A percentile compares a stretch with the other conserved stretches of the same genome.
Evolutionary conservation across 2,888 invertebrate species (phyloP).

Genomic region (Fragum fragum): DNA sequence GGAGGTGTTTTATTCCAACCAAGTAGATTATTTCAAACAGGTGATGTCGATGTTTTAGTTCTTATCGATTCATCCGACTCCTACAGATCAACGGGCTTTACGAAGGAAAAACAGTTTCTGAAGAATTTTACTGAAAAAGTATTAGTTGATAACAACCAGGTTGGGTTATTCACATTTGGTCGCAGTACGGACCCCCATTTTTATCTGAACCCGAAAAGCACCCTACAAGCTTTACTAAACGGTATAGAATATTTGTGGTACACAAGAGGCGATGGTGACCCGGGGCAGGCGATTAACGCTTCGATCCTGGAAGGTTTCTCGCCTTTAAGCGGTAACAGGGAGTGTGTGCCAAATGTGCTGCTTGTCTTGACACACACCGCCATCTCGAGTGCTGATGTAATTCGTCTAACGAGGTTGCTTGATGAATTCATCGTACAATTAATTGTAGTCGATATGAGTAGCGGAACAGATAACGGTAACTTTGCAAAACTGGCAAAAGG

Average conservation of each 20-base stretch:
- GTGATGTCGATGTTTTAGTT: slow-evolving; percentile 29
- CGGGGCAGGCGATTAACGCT: slow-evolving; percentile 22
- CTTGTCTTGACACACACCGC: slow-evolving; percentile 28
- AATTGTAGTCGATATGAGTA: slow-evolving; percentile 1
- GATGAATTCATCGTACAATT: neutral
- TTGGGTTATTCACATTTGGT: slow-evolving; percentile 41
- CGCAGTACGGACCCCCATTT: slow-evolving; percentile 27
- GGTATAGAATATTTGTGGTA: slow-evolving; percentile 32
- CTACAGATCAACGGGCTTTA: slow-evolving; percentile 32
- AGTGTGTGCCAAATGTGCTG: slow-evolving; percentile 36
- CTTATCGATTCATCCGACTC: slow-evolving; percentile 47
- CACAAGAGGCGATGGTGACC: slow-evolving; percentile 30
- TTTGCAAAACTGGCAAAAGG: neutral
- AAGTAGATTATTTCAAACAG: too few relatives aligned
- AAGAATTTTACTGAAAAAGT: slow-evolving; percentile 1
- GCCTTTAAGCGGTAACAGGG: slow-evolving; percentile 20
- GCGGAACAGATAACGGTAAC: neutral
- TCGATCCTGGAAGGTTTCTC: slow-evolving; percentile 36
- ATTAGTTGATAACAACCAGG: slow-evolving; percentile 2
- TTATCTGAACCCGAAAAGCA: slow-evolving; percentile 20
- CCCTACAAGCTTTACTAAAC: neutral
- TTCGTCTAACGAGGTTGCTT: neutral
- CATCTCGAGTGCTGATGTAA: slow-evolving; percentile 1
- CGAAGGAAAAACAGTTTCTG: slow-evolving; percentile 32
- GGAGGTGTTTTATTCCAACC: too few relatives aligned